Conservation (phyloP, 2,888 invertebrate species). For the Hirtodrosophila confusa region DNA sequence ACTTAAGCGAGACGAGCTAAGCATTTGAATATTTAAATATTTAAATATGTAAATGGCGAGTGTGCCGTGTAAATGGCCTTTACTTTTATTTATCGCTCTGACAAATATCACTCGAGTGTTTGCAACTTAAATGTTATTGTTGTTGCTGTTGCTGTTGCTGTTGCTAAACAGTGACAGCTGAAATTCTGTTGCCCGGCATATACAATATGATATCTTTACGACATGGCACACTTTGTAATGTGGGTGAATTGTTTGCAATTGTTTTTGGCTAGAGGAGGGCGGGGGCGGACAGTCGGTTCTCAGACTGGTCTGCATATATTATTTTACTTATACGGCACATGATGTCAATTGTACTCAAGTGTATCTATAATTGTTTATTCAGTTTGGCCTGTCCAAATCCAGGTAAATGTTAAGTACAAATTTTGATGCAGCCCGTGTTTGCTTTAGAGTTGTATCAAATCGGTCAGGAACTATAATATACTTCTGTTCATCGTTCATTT, state of each 20-base stretch:
- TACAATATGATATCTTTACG: constrained; percentile 42
- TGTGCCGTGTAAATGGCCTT: constrained; percentile 61
- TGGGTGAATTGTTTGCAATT: constrained; percentile 44
- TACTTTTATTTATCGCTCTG: constrained; percentile 69
- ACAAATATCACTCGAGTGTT: constrained; percentile 70
- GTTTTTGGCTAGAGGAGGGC: not conserved
- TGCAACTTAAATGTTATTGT: constrained; percentile 7
- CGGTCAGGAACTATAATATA: too few species aligned
- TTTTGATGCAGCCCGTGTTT: too few species aligned
- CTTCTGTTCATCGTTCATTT: too few species aligned
- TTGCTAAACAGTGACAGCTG: constrained; percentile 45
- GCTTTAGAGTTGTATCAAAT: too few species aligned
- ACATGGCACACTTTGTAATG: constrained; percentile 54
- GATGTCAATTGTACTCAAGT: too few species aligned
- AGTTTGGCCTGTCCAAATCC: too few species aligned
- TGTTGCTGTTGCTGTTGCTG: constrained; percentile 23
- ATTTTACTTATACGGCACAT: constrained; percentile 10
- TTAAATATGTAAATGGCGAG: constrained; percentile 62
- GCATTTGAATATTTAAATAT: constrained; percentile 49
- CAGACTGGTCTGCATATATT: constrained; percentile 45
- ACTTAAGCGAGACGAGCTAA: constrained; percentile 54
- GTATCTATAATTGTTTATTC: too few species aligned
- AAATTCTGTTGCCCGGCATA: constrained; percentile 27
- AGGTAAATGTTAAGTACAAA: too few species aligned
- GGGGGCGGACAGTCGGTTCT: not conserved